Conservation (phyloP, 1,140 invertebrate genomes). For the Drosophila orena region DNA sequence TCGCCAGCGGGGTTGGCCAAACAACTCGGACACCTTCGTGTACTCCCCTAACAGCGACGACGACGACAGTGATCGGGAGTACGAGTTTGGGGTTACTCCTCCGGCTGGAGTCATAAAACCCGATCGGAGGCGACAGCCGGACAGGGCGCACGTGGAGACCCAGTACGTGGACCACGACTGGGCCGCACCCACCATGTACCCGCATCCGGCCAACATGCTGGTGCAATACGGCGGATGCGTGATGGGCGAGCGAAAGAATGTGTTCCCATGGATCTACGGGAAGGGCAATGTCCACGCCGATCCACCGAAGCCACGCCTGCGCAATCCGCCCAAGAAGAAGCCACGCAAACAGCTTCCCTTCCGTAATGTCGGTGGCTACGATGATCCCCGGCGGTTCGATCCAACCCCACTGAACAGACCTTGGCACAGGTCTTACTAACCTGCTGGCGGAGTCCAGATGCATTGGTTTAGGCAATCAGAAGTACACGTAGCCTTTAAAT, state of each 20-base stretch:
- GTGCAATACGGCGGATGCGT: slow-evolving; percentile 55
- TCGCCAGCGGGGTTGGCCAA: slow-evolving; percentile 9
- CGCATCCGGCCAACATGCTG: slow-evolving; percentile 55
- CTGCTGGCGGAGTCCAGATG: too few species aligned
- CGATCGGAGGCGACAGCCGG: slow-evolving; percentile 22
- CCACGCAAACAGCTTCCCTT: slow-evolving; percentile 14
- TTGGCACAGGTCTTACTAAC: slow-evolving; percentile 16
- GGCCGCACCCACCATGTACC: slow-evolving; percentile 52
- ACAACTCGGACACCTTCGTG: slow-evolving; percentile 43
- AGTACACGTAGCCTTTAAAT: too few species aligned
- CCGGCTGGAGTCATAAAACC: slow-evolving; percentile 77
- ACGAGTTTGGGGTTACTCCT: slow-evolving; percentile 81
- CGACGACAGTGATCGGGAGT: slow-evolving; percentile 68
- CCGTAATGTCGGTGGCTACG: slow-evolving; percentile 8
- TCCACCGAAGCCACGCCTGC: slow-evolving; percentile 37
- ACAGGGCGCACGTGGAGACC: slow-evolving; percentile 54
- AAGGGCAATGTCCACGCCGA: slow-evolving; percentile 49
- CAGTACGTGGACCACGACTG: slow-evolving; percentile 76
- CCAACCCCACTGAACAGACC: slow-evolving; percentile 7
- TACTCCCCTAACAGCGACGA: slow-evolving; percentile 33
- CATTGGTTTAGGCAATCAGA: background rate
- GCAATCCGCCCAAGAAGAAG: slow-evolving; percentile 12
- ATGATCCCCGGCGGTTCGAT: slow-evolving; percentile 10
- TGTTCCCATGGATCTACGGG: slow-evolving; percentile 53
- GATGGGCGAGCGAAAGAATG: slow-evolving; percentile 49